Evolutionary conservation across 2,113 vertebrate genomes (phyloP).

Genomic region (Neomonachus schauinslandi): DNA sequence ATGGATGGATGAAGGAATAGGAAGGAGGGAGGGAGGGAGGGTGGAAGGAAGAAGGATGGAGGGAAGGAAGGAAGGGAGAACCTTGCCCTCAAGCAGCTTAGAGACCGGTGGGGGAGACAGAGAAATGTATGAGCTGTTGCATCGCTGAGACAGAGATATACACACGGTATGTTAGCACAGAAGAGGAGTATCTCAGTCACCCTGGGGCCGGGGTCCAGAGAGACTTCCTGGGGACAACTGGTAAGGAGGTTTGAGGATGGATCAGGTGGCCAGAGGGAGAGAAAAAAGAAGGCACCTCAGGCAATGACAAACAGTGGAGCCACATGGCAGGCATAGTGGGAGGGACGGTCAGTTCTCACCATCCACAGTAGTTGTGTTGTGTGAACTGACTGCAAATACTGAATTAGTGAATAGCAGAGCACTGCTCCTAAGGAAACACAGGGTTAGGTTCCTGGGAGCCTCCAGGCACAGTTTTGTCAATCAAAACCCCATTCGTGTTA

Average conservation of each 20-base stretch:
- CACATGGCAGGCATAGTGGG: no score
- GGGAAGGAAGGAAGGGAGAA: not conserved
- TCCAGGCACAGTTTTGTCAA: not conserved
- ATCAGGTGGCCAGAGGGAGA: not conserved
- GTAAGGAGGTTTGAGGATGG: not conserved
- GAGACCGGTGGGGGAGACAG: not conserved
- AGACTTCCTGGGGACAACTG: not conserved
- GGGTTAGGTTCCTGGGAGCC: not conserved
- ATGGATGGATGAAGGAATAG: not conserved
- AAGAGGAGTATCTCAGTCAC: not conserved
- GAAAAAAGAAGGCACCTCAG: not conserved
- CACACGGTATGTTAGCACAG: no score
- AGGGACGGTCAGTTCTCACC: not conserved
- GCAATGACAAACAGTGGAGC: no score
- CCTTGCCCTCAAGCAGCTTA: not conserved
- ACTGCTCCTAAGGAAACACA: no score
- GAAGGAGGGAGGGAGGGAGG: not conserved
- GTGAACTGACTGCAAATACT: not conserved
- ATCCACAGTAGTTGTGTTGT: no score
- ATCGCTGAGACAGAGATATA: not conserved
- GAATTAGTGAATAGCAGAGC: not conserved
- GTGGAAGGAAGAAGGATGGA: not conserved
- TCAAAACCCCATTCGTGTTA: not conserved
- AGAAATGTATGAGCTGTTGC: not conserved
- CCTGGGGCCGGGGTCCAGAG: not conserved